Conservation (phyloP, 2,113 vertebrate species). For the Notechis scutatus region DNA sequence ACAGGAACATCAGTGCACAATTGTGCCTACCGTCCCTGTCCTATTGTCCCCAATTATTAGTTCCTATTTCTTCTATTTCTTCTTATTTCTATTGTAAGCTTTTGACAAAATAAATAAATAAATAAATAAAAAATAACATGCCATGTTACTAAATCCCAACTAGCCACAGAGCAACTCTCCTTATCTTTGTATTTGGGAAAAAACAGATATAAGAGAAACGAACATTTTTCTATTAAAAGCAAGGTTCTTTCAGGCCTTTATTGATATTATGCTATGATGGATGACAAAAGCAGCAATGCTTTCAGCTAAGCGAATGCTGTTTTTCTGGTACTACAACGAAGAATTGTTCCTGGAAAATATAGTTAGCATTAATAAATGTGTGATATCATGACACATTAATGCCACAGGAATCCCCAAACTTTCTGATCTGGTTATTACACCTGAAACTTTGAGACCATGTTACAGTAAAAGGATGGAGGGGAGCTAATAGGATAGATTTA, state of each 20-base stretch:
- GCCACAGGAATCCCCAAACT: background rate
- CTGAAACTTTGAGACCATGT: background rate
- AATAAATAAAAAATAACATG: background rate
- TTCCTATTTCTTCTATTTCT: no score
- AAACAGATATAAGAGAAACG: background rate
- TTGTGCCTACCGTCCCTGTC: no score
- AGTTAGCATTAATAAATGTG: background rate
- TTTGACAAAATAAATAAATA: no score
- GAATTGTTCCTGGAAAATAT: background rate
- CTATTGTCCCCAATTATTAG: no score
- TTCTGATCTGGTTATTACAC: background rate
- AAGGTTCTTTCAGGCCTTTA: background rate
- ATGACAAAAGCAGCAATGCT: background rate
- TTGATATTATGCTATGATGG: background rate
- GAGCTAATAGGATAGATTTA: background rate
- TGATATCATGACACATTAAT: background rate
- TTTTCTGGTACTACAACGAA: conserved; percentile 19
- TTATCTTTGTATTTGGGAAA: background rate
- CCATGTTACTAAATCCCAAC: background rate
- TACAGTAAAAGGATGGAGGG: background rate
- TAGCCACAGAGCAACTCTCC: background rate
- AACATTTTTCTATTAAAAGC: background rate
- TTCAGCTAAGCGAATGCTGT: conserved; percentile 19
- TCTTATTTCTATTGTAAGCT: no score
- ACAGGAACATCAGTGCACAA: background rate